phyloP scores from a whole-genome alignment of 2,113 vertebrate genomes.

The Mastomys coucha region DNA sequence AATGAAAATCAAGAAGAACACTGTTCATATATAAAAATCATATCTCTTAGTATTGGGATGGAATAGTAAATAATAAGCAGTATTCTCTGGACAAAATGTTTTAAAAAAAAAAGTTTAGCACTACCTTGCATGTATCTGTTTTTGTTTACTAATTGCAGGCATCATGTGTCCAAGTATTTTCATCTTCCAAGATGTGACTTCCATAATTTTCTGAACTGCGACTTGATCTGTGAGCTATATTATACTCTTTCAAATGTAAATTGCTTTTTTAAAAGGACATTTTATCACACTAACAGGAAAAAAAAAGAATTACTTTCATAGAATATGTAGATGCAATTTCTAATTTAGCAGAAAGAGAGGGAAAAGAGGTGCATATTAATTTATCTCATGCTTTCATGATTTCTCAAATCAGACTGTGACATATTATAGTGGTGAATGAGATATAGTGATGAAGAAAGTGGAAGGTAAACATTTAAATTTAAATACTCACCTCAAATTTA shows the following conservation, averaged over 20 bases:
- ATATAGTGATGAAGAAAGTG: not conserved
- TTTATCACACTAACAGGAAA: not conserved
- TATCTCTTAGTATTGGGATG: no score
- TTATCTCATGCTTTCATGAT: not conserved
- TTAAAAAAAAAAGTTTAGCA: not conserved
- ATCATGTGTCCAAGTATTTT: not conserved
- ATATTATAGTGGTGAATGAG: not conserved
- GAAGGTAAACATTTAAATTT: not conserved
- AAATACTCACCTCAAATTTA: no score
- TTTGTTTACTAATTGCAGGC: not conserved
- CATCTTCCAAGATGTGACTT: not conserved
- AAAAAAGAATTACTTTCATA: not conserved
- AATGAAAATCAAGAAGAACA: not conserved
- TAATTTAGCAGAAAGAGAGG: not conserved
- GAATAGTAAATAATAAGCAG: no score
- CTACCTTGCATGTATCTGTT: not conserved
- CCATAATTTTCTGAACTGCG: not conserved
- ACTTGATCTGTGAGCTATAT: not conserved
- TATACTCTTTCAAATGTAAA: not conserved
- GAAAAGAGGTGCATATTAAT: not conserved
- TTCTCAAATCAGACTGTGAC: not conserved
- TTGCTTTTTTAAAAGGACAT: not conserved
- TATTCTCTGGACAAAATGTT: not conserved
- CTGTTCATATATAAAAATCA: not conserved
- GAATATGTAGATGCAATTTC: not conserved